phyloP scores from a whole-genome alignment of 2,113 vertebrate species.

The Oplegnathus fasciatus region DNA sequence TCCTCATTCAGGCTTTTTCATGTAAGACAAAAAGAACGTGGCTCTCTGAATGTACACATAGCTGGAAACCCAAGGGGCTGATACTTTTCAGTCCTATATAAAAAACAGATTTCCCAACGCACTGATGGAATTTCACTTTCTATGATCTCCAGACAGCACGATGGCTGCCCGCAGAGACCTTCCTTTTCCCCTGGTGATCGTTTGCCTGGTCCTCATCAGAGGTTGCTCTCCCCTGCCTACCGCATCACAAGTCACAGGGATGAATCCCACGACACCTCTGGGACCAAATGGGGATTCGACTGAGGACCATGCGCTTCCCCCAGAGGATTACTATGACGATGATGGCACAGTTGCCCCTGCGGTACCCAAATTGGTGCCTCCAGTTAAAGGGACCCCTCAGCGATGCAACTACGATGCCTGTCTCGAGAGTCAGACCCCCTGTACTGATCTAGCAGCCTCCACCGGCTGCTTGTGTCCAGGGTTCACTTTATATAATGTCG shows the following conservation, averaged over 20 bases:
- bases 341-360: rapidly evolving
- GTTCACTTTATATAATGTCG: neutral
- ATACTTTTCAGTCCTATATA: neutral
- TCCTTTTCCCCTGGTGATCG: constrained; percentile 36
- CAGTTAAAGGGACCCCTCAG: rapidly evolving
- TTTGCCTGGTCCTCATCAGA: constrained; percentile 63
- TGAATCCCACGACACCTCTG: neutral
- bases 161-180: constrained; percentile 51
- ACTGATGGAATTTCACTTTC: constrained; percentile 43
- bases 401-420: constrained; percentile 78
- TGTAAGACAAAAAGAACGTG: neutral
- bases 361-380: rapidly evolving
- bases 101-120: constrained; percentile 26
- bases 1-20: constrained; percentile 29
- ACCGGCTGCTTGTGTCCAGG: constrained; percentile 79
- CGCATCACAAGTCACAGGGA: neutral
- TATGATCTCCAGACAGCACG: constrained; percentile 47
- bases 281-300: neutral
- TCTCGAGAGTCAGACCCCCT: constrained; percentile 68
- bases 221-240: constrained; percentile 45
- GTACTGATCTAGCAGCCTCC: neutral
- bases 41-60: neutral
- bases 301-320: rapidly evolving
- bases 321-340: constrained; percentile 21
- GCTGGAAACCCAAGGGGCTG: neutral